Evolutionary conservation across 1,140 invertebrate genomes (phyloP).

Genomic region (Microplitis demolitor): DNA sequence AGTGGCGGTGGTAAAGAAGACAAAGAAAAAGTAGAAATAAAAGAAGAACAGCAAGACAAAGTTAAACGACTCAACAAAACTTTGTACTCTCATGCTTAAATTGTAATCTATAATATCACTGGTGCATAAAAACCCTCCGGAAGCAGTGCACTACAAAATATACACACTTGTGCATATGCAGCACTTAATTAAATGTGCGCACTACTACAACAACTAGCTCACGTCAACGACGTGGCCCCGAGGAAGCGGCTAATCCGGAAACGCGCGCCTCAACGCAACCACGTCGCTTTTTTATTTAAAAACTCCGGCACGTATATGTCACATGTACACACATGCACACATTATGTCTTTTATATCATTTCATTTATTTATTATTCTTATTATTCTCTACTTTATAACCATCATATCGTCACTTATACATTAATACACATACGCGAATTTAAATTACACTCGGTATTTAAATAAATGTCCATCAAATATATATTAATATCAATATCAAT

Average conservation of each 20-base stretch:
- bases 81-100: constrained; percentile 16
- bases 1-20: not conserved
- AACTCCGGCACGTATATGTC: not conserved
- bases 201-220: constrained; percentile 1
- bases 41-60: not conserved
- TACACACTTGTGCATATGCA: constrained; percentile 9
- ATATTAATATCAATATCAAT: too few species aligned
- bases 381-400: too few species aligned
- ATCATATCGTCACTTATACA: too few species aligned
- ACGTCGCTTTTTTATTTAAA: constrained; percentile 17
- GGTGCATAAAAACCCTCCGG: not conserved
- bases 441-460: too few species aligned
- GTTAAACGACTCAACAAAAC: not conserved
- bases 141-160: not conserved
- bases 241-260: constrained; percentile 52
- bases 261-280: constrained; percentile 41
- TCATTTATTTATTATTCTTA: too few species aligned
- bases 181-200: constrained; percentile 12
- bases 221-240: constrained; percentile 27
- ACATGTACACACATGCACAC: not conserved
- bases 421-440: too few species aligned
- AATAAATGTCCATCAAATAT: too few species aligned
- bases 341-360: not conserved
- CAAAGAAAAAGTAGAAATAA: not conserved
- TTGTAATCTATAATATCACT: not conserved